These are phyloP conservation scores for Pocillopora damicornis DNA, from an alignment of 64 coral and sea anemone genomes.

Conservation along the genomic window DNA sequence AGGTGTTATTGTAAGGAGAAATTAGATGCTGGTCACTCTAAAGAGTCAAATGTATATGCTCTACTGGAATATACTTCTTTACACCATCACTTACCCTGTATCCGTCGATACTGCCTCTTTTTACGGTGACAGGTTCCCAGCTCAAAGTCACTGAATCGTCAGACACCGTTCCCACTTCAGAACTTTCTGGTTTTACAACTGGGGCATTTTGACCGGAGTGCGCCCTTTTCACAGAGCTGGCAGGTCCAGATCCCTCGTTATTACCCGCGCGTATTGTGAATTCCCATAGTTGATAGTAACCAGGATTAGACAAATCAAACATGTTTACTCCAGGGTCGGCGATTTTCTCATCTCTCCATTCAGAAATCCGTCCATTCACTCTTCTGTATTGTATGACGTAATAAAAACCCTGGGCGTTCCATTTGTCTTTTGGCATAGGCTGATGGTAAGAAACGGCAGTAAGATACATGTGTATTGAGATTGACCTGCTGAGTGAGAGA, in stretches of 20 bases:
- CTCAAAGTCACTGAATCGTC: conserved; percentile 33
- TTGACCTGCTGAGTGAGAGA: no score
- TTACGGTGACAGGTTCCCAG: conserved; percentile 55
- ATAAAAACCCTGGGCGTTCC: conserved; percentile 52
- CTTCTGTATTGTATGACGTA: conserved; percentile 51
- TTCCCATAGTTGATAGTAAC: conserved; percentile 65
- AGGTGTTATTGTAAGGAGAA: no score
- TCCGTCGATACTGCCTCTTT: conserved; percentile 74
- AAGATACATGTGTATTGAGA: background rate
- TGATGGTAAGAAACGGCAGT: conserved; percentile 10
- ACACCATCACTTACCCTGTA: conserved; percentile 46
- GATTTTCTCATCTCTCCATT: conserved; percentile 12
- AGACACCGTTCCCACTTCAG: conserved; percentile 25
- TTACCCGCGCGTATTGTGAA: conserved; percentile 64
- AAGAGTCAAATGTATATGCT: no score
- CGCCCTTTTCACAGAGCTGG: conserved; percentile 16
- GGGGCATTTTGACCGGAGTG: conserved; percentile 84
- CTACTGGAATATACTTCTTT: no score
- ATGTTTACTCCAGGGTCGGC: background rate
- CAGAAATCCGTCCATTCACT: background rate
- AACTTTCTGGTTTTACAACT: conserved; percentile 17
- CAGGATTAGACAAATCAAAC: conserved; percentile 39
- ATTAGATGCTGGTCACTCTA: no score
- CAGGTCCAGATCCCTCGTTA: conserved; percentile 34
- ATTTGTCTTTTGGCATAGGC: conserved; percentile 57